Evolutionary conservation across 2,888 invertebrate species (phyloP).

Genomic region (Nymphalis c-album): DNA sequence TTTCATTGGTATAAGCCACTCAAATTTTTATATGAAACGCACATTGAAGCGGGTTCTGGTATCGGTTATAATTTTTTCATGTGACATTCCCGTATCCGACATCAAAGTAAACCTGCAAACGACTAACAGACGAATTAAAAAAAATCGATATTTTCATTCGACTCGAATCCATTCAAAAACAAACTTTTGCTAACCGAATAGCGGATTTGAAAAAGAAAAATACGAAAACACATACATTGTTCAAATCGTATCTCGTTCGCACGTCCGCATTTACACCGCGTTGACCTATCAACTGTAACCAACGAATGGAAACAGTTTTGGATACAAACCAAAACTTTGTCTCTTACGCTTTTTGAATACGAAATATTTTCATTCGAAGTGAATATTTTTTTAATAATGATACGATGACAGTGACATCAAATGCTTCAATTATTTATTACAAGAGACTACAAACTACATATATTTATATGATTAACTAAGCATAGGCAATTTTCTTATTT

Average conservation of each 20-base stretch:
- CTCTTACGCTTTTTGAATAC: slow-evolving; percentile 1
- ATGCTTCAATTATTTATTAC: too few species aligned
- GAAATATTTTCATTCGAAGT: slow-evolving; percentile 1
- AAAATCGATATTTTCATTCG: slow-evolving; percentile 5
- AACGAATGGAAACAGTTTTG: slow-evolving; percentile 14
- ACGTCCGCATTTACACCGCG: slow-evolving; percentile 12
- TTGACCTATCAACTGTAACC: slow-evolving; percentile 19
- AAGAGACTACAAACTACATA: too few species aligned
- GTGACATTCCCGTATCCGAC: background rate
- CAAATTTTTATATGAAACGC: too few species aligned
- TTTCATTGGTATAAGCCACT: too few species aligned
- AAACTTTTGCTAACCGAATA: slow-evolving; percentile 7
- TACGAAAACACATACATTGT: slow-evolving; percentile 10
- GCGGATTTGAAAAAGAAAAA: slow-evolving; percentile 5
- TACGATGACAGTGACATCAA: background rate
- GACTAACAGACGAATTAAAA: background rate
- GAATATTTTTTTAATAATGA: background rate
- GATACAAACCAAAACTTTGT: slow-evolving; percentile 11
- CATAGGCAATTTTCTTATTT: too few species aligned
- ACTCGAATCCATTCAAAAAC: slow-evolving; percentile 3
- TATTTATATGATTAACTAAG: too few species aligned
- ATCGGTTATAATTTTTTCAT: too few species aligned
- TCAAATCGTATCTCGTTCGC: slow-evolving; percentile 12
- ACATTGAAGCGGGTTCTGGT: too few species aligned
- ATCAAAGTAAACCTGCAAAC: background rate